Percentiles rank a stretch among this genome's conserved stretches.
Evolutionary conservation across 2,797 vertebrate species (phyloP).

Genomic region (Merluccius polli): DNA sequence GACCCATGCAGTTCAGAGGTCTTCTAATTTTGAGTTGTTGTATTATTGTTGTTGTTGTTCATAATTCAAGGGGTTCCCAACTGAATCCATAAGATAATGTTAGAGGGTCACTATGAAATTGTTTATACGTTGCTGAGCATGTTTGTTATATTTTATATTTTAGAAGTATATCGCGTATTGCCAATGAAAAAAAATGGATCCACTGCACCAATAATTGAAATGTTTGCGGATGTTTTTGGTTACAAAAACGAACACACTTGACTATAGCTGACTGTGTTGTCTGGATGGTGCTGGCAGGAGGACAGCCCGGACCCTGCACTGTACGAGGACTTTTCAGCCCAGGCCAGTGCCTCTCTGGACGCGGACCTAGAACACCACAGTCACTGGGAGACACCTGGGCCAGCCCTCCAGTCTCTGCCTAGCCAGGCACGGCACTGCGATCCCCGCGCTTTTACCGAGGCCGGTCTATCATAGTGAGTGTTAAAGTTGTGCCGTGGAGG

Average conservation of each 20-base stretch:
- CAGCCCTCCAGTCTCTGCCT: background rate
- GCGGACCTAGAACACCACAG: constrained; percentile 28
- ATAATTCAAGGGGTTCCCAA: background rate
- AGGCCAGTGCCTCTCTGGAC: constrained; percentile 43
- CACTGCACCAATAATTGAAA: background rate
- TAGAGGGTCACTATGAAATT: no score
- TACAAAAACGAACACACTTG: background rate
- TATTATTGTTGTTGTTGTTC: background rate
- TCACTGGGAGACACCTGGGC: background rate
- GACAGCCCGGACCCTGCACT: background rate
- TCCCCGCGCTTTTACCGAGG: background rate
- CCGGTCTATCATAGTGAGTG: background rate
- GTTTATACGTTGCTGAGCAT: no score
- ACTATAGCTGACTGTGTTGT: background rate
- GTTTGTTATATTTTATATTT: no score
- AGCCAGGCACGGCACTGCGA: background rate
- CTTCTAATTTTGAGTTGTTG: background rate
- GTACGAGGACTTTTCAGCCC: constrained; percentile 13
- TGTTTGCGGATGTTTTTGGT: background rate
- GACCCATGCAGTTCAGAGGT: background rate
- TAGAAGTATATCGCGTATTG: no score
- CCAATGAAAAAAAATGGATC: background rate
- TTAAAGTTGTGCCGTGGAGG: background rate
- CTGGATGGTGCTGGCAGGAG: background rate
- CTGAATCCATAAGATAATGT: background rate